phyloP scores from a whole-genome alignment of 2,888 invertebrate genomes.

The Patella depressa region DNA sequence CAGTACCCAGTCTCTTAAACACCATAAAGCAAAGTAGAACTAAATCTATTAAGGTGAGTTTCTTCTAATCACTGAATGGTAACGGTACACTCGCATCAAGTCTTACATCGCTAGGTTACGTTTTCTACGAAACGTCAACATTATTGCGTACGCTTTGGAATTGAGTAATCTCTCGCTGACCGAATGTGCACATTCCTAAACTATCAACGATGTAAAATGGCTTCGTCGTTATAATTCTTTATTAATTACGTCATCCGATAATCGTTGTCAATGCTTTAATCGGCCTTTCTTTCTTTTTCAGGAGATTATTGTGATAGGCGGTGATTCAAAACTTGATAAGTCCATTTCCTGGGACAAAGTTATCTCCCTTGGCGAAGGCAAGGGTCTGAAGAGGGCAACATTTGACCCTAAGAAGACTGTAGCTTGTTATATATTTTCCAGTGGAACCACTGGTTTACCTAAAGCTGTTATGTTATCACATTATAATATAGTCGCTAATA shows the following conservation, averaged over 20 bases:
- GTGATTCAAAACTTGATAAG: slow-evolving; percentile 23
- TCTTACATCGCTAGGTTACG: too few species aligned
- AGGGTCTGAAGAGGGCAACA: slow-evolving; percentile 21
- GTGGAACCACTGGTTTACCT: slow-evolving; percentile 86
- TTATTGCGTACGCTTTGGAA: too few species aligned
- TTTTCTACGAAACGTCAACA: too few species aligned
- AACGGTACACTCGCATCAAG: too few species aligned
- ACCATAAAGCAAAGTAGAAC: slow-evolving; percentile 29
- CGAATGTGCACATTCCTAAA: too few species aligned
- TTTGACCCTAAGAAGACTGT: slow-evolving; percentile 17
- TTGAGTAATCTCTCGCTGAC: too few species aligned
- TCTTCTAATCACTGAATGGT: too few species aligned
- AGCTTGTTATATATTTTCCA: slow-evolving; percentile 76
- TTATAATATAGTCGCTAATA: slow-evolving; percentile 75
- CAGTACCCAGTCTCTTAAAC: slow-evolving; percentile 32
- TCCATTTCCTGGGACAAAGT: slow-evolving; percentile 27
- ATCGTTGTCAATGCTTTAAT: too few species aligned
- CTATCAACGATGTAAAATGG: too few species aligned
- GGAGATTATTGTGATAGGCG: slow-evolving; percentile 32
- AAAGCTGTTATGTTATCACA: slow-evolving; percentile 84
- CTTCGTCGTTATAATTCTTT: too few species aligned
- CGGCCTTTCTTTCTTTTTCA: slow-evolving; percentile 13
- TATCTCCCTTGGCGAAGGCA: slow-evolving; percentile 13
- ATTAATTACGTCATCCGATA: too few species aligned
- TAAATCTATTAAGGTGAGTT: slow-evolving; percentile 19